Percentiles rank a stretch among this genome's conserved stretches.
These are phyloP conservation scores for Halocynthia aurantium DNA, from an alignment of 23 tunicate species.

Conservation along the genomic window DNA sequence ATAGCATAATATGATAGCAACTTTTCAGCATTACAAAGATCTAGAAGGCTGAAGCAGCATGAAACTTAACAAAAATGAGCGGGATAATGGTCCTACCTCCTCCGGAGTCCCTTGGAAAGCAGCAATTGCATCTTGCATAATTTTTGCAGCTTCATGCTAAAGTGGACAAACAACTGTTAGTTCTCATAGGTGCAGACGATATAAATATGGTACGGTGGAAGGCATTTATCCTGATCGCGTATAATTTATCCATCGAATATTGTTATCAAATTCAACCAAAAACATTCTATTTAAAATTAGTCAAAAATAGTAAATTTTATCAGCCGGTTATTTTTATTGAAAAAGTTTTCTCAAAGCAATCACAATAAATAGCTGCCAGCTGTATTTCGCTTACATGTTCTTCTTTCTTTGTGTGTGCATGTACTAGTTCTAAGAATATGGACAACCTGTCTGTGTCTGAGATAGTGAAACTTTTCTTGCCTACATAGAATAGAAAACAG, in stretches of 20 bases:
- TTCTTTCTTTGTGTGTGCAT: constrained; percentile 51
- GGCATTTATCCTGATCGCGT: background rate
- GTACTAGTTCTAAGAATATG: constrained; percentile 69
- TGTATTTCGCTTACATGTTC: constrained; percentile 43
- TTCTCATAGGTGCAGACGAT: background rate
- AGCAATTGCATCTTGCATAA: constrained; percentile 92
- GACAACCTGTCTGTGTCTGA: constrained; percentile 52
- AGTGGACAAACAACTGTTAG: background rate
- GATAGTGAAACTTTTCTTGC: background rate
- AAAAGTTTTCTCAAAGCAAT: background rate
- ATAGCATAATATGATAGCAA: no score
- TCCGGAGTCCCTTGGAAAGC: constrained; percentile 88
- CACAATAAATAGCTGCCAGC: background rate
- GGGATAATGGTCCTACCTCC: constrained; percentile 32
- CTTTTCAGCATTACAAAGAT: no score
- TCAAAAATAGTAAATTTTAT: no score
- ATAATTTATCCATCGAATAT: background rate
- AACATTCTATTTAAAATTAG: no score
- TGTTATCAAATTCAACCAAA: background rate
- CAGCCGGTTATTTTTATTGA: no score
- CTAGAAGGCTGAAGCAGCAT: no score
- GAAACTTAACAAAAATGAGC: no score
- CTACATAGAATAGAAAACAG: background rate
- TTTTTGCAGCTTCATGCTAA: constrained; percentile 92
- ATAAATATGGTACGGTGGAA: background rate